These are phyloP conservation scores for Kryphioiulus occultus DNA, from an alignment of 2,888 invertebrate species.

Conservation along the genomic window DNA sequence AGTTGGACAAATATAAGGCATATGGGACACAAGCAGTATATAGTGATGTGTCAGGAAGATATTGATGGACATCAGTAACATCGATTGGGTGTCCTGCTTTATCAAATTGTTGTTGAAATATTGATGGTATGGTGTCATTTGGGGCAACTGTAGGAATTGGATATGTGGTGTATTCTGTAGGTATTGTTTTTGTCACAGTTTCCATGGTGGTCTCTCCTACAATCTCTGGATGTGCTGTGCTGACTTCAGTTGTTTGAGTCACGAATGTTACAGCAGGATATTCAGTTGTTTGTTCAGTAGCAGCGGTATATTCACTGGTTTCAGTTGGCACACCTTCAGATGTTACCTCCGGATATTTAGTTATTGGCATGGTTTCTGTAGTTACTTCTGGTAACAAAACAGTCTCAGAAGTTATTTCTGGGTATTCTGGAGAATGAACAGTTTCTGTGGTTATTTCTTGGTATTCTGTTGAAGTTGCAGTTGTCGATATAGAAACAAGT, in stretches of 20 bases:
- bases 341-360: slow-evolving; percentile 37
- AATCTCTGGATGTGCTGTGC: neutral
- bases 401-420: neutral
- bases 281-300: neutral
- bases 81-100: slow-evolving; percentile 44
- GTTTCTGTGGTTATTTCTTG: slow-evolving; percentile 7
- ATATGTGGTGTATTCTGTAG: neutral
- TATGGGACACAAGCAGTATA: slow-evolving; percentile 48
- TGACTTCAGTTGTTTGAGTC: slow-evolving; percentile 3
- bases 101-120: slow-evolving; percentile 46
- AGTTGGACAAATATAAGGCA: neutral
- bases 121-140: slow-evolving; percentile 43
- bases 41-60: slow-evolving; percentile 37
- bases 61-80: neutral
- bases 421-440: neutral
- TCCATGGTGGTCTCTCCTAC: neutral
- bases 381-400: neutral
- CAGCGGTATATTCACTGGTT: neutral
- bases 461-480: neutral
- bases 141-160: neutral
- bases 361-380: neutral
- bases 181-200: neutral
- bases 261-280: slow-evolving; percentile 7
- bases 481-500: neutral
- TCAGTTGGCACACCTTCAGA: neutral